phyloP scores from a whole-genome alignment of 2,797 vertebrate species.

The Tokudaia tokunoshimensis region DNA sequence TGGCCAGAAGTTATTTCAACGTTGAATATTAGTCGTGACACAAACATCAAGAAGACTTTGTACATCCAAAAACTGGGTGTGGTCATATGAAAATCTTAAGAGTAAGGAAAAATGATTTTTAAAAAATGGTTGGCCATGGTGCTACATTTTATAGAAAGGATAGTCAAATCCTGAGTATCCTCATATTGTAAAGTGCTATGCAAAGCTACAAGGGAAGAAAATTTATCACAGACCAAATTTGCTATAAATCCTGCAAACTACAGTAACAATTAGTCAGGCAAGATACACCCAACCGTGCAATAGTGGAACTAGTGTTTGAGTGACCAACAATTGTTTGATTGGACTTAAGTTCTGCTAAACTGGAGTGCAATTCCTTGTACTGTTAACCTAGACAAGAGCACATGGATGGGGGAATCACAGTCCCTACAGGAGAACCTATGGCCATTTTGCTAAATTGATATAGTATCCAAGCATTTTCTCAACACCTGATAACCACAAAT shows the following conservation, averaged over 20 bases:
- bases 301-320: not conserved
- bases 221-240: not conserved
- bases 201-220: not conserved
- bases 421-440: not conserved
- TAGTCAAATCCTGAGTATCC: not conserved
- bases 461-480: not conserved
- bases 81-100: not conserved
- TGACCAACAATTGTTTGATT: not conserved
- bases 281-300: not conserved
- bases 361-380: no score
- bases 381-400: not conserved
- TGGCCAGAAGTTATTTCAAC: conserved; percentile 22
- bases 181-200: not conserved
- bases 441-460: not conserved
- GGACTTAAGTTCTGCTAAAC: not conserved
- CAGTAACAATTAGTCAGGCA: not conserved
- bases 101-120: not conserved
- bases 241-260: not conserved
- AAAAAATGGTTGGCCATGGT: not conserved
- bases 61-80: not conserved
- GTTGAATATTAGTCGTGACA: not conserved
- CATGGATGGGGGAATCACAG: no score
- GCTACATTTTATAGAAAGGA: not conserved
- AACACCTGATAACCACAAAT: not conserved
- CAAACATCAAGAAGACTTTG: not conserved